These are phyloP conservation scores for Oreochromis tanganicae DNA, from an alignment of 2,113 vertebrate species.

Conservation along the genomic window DNA sequence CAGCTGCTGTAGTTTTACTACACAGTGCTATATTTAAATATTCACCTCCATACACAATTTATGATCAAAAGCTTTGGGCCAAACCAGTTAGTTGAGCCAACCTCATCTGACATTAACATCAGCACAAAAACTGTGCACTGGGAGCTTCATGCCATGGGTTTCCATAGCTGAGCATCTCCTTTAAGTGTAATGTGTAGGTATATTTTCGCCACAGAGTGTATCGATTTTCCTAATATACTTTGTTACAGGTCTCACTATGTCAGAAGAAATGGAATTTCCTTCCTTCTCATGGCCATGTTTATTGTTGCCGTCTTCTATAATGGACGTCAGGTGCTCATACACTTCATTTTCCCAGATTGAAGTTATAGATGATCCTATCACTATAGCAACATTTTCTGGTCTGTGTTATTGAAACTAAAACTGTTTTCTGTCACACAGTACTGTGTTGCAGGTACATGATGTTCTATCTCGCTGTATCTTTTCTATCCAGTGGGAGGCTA, in stretches of 20 bases:
- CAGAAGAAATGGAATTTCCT: slow-evolving; percentile 86
- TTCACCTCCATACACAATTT: not conserved
- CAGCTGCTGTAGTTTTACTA: not conserved
- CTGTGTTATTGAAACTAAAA: not conserved
- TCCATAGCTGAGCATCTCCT: not conserved
- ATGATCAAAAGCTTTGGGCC: not conserved
- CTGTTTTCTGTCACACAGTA: not conserved
- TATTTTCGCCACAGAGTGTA: not conserved
- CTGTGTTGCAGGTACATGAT: not conserved
- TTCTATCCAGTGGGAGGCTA: slow-evolving; percentile 86
- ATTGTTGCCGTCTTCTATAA: slow-evolving; percentile 93
- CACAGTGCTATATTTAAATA: not conserved
- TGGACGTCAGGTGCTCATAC: slow-evolving; percentile 81
- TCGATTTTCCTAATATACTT: not conserved
- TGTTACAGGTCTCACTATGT: slow-evolving; percentile 82
- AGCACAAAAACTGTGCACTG: not conserved
- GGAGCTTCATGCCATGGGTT: not conserved
- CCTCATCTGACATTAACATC: not conserved
- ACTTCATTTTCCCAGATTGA: not conserved
- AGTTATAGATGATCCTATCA: not conserved
- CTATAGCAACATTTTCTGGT: not conserved
- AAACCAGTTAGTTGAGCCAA: not conserved
- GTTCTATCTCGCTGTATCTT: not conserved
- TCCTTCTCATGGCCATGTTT: slow-evolving; percentile 91
- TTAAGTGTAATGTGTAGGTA: not conserved